Evolutionary conservation across 2,113 vertebrate species (phyloP).

Genomic region (Nibea albiflora): DNA sequence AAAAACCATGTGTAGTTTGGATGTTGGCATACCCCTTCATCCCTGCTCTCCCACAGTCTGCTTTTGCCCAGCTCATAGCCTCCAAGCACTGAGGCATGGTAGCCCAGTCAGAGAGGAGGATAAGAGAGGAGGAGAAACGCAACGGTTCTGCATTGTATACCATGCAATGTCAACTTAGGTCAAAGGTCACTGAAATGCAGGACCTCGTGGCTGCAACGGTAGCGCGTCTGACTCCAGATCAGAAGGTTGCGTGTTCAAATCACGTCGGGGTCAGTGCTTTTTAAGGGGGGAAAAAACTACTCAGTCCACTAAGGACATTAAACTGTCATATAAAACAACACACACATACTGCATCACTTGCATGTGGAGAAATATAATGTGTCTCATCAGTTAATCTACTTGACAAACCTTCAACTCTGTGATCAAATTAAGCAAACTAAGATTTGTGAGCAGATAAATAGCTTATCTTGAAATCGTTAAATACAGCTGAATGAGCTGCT

Average conservation of each 20-base stretch:
- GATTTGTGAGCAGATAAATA: accelerated
- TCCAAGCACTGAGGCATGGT: slow-evolving; percentile 1
- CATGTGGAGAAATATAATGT: too few relatives aligned
- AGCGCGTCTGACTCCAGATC: slow-evolving; percentile 45
- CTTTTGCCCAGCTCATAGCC: slow-evolving; percentile 10
- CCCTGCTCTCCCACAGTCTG: background rate
- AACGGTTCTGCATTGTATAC: too few relatives aligned
- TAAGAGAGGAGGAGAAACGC: slow-evolving; percentile 18
- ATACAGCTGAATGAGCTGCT: background rate
- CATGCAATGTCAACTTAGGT: too few relatives aligned
- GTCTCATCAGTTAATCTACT: too few relatives aligned
- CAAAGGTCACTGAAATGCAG: too few relatives aligned
- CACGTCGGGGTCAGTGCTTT: background rate
- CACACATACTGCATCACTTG: too few relatives aligned
- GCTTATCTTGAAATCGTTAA: background rate
- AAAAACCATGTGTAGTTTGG: slow-evolving; percentile 1
- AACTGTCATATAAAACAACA: too few relatives aligned
- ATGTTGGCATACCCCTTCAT: background rate
- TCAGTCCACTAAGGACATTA: background rate
- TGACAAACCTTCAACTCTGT: background rate
- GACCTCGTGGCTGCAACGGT: slow-evolving; percentile 31
- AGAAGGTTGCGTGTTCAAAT: slow-evolving; percentile 51
- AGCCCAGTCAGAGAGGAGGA: background rate
- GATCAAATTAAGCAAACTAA: background rate
- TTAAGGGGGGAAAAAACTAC: background rate